Evolutionary conservation across 2,113 vertebrate species (phyloP).

Genomic region (Gymnobelideus leadbeateri): DNA sequence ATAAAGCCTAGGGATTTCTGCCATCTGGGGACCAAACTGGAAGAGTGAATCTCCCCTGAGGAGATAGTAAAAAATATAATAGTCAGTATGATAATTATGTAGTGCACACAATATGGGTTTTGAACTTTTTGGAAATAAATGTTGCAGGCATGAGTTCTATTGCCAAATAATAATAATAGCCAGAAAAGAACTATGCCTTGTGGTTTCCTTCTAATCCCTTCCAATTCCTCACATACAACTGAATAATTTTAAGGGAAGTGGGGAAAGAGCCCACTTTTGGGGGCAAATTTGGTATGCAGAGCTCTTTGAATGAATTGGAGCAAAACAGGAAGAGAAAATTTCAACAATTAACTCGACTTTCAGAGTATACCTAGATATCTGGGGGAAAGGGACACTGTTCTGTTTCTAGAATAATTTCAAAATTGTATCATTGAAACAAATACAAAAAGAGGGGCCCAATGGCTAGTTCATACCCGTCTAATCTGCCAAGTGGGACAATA

Average conservation of each 20-base stretch:
- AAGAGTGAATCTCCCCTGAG: constrained; percentile 61
- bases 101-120: constrained; percentile 60
- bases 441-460: not conserved
- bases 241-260: constrained; percentile 55
- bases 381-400: constrained; percentile 24
- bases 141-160: constrained; percentile 58
- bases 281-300: constrained; percentile 46
- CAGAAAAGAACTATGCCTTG: constrained; percentile 63
- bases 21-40: constrained; percentile 59
- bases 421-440: constrained; percentile 50
- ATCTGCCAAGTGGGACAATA: not conserved
- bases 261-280: constrained; percentile 49
- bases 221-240: constrained; percentile 43
- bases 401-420: constrained; percentile 51
- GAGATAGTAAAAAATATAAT: constrained; percentile 53
- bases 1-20: constrained; percentile 11
- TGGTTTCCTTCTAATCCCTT: constrained; percentile 68
- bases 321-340: constrained; percentile 58
- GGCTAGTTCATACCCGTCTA: not conserved
- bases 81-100: constrained; percentile 65
- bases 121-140: constrained; percentile 68
- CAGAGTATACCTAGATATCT: constrained; percentile 44
- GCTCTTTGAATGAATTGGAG: constrained; percentile 60
- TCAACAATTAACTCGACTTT: constrained; percentile 60
- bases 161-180: constrained; percentile 70